Evolutionary conservation across 2,113 vertebrate genomes (phyloP), one percentile per base, ranked within the genome.

Genomic region (Asarcornis scutulata): DNA sequence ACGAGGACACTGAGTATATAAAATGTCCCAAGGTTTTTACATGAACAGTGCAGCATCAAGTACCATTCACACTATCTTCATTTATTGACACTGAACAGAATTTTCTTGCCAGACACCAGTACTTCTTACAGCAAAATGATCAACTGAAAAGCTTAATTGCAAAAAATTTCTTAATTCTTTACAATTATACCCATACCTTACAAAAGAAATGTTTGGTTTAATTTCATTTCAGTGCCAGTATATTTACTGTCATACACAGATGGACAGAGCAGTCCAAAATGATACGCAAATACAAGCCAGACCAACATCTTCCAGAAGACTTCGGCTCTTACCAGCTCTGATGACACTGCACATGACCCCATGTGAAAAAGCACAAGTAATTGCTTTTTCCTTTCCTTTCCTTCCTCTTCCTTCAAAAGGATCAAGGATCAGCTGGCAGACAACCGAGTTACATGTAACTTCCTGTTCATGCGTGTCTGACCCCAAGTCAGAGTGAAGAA

Each of bases 271-370:
- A 50, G 12, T 50, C 48, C 48, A 22, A 50, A 23, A 50, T 23
- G 48, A 50, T 23, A 50, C 7, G 22, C 22, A 23, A 29, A 5
- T 6, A 71, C 4, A 71, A 31, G 27, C 25, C 34, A 40, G 50
- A 67, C 12, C 32, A 56, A 17, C 29, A 58, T 26, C n/a, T 62
- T 72, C 25, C 48, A 86, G 74, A 53, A 11, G 6, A 17, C 31
- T 52, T 73, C 32, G 50, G 26, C 22, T 50, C 6, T 60, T 18
- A 85, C 5, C 34, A 81, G 36, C 52, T 81, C 52, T 6, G 29
- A 80, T 27, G 31, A 71, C 13, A 10, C 15, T 0, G 0, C 58
- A 15, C 27, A 68, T 11, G 16, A 12, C 4, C 29, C 6, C 14
- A 3, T 22, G 26, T 68, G 42, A 29, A 83, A 36, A 64, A 62